Evolutionary conservation across 2,888 invertebrate species (phyloP).

Genomic region (Tipula vernalis): DNA sequence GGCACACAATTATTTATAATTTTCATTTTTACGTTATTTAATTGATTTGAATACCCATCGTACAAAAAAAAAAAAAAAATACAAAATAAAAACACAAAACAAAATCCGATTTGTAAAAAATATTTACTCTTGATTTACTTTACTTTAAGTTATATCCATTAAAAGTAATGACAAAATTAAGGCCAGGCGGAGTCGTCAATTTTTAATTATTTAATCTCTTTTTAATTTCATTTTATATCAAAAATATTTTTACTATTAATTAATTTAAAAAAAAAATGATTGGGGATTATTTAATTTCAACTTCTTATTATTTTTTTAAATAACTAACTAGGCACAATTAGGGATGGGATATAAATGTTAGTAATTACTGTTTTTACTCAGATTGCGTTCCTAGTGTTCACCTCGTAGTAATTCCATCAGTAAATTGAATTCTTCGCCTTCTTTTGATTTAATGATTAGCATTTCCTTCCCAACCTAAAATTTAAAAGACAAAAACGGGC

Average conservation of each 20-base stretch:
- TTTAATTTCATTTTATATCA: not conserved
- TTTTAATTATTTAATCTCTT: not conserved
- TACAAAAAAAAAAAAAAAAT: not conserved
- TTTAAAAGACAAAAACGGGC: conserved; percentile 20
- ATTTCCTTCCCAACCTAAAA: conserved; percentile 84
- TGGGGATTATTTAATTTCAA: not conserved
- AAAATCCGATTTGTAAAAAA: not conserved
- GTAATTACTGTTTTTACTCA: not conserved
- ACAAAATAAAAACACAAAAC: not conserved
- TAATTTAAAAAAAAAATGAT: conserved; percentile 6
- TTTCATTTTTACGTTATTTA: not conserved
- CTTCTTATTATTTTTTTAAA: not conserved
- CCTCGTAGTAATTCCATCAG: conserved; percentile 91
- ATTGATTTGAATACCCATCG: not conserved
- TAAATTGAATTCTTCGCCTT: conserved; percentile 87
- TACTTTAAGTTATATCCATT: not conserved
- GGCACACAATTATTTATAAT: not conserved
- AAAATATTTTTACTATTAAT: conserved; percentile 7
- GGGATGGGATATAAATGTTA: conserved; percentile 6
- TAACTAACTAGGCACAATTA: conserved; percentile 6
- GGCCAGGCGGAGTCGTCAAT: not conserved
- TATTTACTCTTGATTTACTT: not conserved
- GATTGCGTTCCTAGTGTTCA: conserved; percentile 53
- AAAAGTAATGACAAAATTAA: not conserved
- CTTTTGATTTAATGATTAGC: conserved; percentile 74